Evolutionary conservation across 2,888 invertebrate species (phyloP).

Genomic region (Drosophila buzzatii): DNA sequence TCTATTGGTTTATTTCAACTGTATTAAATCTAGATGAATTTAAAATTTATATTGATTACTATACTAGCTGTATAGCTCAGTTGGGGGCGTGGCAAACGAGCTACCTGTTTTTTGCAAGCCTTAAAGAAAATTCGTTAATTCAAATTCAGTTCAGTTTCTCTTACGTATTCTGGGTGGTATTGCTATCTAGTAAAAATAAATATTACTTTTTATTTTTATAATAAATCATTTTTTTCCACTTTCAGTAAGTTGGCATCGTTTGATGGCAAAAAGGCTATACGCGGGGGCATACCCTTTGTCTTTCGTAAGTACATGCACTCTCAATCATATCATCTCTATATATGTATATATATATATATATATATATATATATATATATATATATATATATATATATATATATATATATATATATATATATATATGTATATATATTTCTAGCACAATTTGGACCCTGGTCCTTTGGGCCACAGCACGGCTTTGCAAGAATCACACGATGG

Average conservation of each 20-base stretch:
- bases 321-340: background rate
- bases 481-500: constrained; percentile 97
- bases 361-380: background rate
- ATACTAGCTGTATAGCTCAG: too few species aligned
- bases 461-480: constrained; percentile 98
- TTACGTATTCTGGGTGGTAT: background rate
- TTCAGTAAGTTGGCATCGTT: constrained; percentile 97
- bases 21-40: too few species aligned
- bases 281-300: constrained; percentile 98
- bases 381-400: background rate
- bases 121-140: background rate
- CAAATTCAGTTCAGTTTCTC: background rate
- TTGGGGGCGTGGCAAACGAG: background rate
- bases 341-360: background rate
- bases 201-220: background rate
- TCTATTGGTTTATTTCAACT: too few species aligned
- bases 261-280: constrained; percentile 97
- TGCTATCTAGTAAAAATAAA: background rate
- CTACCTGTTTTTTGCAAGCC: background rate
- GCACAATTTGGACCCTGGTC: constrained; percentile 98
- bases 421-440: constrained; percentile 80
- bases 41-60: too few species aligned
- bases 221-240: constrained; percentile 60
- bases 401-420: background rate
- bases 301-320: constrained; percentile 92